Evolutionary conservation across 2,888 invertebrate species (phyloP).

Genomic region (Sarcophaga rosellei): DNA sequence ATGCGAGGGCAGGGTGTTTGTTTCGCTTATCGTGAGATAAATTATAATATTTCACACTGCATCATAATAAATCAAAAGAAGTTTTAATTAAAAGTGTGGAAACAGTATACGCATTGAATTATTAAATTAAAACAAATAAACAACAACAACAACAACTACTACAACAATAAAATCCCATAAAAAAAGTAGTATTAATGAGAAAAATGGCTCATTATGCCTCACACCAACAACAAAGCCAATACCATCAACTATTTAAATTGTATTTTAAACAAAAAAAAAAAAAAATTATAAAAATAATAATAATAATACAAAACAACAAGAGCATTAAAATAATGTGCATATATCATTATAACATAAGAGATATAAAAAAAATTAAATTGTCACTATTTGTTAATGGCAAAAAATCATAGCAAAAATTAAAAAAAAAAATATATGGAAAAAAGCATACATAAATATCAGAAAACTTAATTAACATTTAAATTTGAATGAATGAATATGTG

Average conservation of each 20-base stretch:
- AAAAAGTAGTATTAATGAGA: conserved; percentile 27
- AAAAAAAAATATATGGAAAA: conserved; percentile 4
- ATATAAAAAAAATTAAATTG: conserved; percentile 55
- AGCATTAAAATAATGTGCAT: conserved; percentile 19
- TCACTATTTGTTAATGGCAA: conserved; percentile 63
- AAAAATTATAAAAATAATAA: conserved; percentile 10
- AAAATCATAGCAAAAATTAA: conserved; percentile 40
- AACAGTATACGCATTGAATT: conserved; percentile 54
- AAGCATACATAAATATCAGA: conserved; percentile 51
- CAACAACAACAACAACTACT: conserved; percentile 24
- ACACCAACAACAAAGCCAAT: background rate
- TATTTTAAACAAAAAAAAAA: background rate
- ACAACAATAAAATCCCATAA: conserved; percentile 36
- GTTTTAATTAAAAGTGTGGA: conserved; percentile 62
- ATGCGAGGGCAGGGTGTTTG: background rate
- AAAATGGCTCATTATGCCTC: conserved; percentile 38
- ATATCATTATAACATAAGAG: conserved; percentile 43
- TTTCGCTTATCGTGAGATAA: conserved; percentile 13
- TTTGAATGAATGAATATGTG: conserved; percentile 26
- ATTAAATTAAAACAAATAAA: conserved; percentile 44
- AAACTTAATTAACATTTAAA: conserved; percentile 60
- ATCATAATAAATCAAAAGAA: conserved; percentile 67
- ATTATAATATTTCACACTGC: conserved; percentile 61
- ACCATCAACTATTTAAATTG: conserved; percentile 2
- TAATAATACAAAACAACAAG: conserved; percentile 7